phyloP scores from a whole-genome alignment of 2,797 vertebrate genomes.

The Protosalanx chinensis region DNA sequence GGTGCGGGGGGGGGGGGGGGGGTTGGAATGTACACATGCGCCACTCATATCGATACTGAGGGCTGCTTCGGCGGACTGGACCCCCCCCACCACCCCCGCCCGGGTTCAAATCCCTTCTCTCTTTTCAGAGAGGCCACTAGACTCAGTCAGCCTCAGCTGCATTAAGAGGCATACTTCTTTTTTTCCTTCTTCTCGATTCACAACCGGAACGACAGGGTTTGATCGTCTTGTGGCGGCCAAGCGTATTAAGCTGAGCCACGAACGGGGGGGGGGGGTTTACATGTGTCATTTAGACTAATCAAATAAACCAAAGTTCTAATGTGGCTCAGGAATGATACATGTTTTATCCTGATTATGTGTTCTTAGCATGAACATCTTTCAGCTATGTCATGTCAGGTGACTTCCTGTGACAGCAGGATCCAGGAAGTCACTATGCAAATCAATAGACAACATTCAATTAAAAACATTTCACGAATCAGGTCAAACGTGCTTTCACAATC shows the following conservation, averaged over 20 bases:
- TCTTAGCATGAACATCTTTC: background rate
- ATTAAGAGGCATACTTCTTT: background rate
- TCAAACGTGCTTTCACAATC: background rate
- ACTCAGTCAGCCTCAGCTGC: background rate
- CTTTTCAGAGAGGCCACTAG: background rate
- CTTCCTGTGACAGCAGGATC: background rate
- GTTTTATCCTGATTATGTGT: background rate
- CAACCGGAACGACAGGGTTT: background rate
- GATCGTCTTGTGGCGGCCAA: too few relatives aligned
- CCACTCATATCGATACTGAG: constrained; percentile 13
- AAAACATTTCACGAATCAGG: background rate
- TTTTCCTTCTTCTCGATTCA: background rate
- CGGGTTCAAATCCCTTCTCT: background rate
- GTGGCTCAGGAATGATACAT: background rate
- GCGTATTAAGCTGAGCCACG: background rate
- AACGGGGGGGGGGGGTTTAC: background rate
- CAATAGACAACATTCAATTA: background rate
- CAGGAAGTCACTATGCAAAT: background rate
- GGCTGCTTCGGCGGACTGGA: background rate
- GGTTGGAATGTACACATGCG: constrained; percentile 12
- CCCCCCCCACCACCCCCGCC: background rate
- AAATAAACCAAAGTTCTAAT: background rate
- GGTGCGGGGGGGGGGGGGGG: background rate
- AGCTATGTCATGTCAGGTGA: background rate
- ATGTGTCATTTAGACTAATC: background rate